Evolutionary conservation across 2,797 vertebrate species (phyloP), one percentile per base, ranked within the genome.

Genomic region (Melanotaenia maccullochi): DNA sequence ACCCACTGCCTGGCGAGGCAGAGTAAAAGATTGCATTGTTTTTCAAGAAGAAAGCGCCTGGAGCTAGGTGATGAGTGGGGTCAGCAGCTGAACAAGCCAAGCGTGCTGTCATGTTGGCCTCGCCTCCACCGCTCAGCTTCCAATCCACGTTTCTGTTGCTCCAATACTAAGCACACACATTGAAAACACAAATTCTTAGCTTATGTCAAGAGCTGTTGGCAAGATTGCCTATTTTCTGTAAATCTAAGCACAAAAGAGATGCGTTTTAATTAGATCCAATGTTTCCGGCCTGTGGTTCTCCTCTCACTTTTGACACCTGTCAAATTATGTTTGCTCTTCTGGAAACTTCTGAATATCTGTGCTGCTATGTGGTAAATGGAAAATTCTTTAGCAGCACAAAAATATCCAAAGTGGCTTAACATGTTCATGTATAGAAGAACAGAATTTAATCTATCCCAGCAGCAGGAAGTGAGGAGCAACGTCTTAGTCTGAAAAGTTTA

Each of bases 61-160:
- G 82, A 91, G 86, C 80, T 69, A 73, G 76, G 82, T 86, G 86
- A 86, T 83, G 89, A 81, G 83, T 60, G 55, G 81, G 88, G 86
- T 89, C 89, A 89, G 79, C 67, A 63, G 76, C 76, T 76, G 84
- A 92, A 86, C 86, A 88, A 90, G 89, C 85, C 81, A 59, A 85
- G 83, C 75, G 61, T 82, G 73, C 76, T 79, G 82, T 81, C 73
- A 57, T 82, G 60, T 70, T 74, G 80, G 77, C 85, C 77, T 87
- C 75, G 60, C 85, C 75, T 81, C 72, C 70, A 68, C 82, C 60
- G 8, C 75, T 86, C 30, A 77, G 82, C 60, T 81, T 88, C 79
- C 81, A 84, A 25, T 71, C 69, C 82, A 78, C 78, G 73, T 87
- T 83, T 78, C 69, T 79, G 7, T 47, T 65, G 52, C 60, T 70